Percentiles rank a stretch among this genome's conserved stretches.
Evolutionary conservation across 2,113 vertebrate species (phyloP).

Genomic region (Nipponia nippon): DNA sequence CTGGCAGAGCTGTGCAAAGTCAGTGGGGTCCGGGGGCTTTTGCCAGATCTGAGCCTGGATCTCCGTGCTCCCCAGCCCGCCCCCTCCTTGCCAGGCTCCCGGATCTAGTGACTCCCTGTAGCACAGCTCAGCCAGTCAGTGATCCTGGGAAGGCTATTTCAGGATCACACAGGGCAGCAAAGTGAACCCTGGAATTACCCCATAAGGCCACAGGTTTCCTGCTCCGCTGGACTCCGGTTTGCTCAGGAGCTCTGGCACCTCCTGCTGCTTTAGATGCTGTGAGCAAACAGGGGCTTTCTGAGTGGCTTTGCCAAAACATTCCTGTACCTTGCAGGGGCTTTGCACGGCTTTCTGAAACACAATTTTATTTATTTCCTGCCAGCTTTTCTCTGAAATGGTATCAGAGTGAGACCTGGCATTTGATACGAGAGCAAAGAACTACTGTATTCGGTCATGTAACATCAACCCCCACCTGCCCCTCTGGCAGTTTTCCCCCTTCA

Average conservation of each 20-base stretch:
- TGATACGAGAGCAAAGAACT: not conserved
- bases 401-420: not conserved
- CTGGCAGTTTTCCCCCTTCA: not conserved
- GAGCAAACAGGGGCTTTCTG: not conserved
- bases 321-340: not conserved
- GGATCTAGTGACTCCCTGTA: rapidly evolving
- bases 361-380: not conserved
- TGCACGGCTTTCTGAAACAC: conserved; percentile 12
- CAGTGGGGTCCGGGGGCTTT: rapidly evolving
- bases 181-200: not conserved
- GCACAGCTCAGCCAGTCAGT: not conserved
- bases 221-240: rapidly evolving
- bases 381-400: not conserved
- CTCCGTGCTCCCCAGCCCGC: rapidly evolving
- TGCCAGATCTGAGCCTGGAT: not conserved
- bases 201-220: rapidly evolving
- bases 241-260: not conserved
- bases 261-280: not conserved
- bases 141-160: not conserved
- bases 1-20: not conserved
- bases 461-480: not conserved
- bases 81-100: not conserved
- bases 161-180: not conserved
- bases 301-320: not conserved
- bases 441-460: not conserved